Percentiles rank a stretch among this genome's conserved stretches.
These are phyloP conservation scores for Yponomeuta sedellus DNA, from an alignment of 2,888 invertebrate species.

Conservation along the genomic window DNA sequence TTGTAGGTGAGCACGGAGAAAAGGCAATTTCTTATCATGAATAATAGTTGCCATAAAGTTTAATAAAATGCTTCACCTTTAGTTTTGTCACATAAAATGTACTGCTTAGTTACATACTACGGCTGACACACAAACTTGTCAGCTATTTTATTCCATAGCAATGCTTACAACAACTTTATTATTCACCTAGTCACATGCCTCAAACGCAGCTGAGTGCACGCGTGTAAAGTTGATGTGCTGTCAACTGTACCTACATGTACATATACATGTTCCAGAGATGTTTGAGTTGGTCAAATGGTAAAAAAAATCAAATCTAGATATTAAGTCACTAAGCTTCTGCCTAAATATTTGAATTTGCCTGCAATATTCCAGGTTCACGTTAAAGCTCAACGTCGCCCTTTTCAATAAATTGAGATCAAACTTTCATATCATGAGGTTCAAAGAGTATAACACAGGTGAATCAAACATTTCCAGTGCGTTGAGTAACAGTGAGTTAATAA, in stretches of 20 bases:
- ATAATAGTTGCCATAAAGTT: not conserved
- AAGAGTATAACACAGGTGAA: not conserved
- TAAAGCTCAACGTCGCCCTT: not conserved
- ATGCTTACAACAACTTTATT: no score
- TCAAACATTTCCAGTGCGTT: not conserved
- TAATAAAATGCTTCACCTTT: not conserved
- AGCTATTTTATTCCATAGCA: no score
- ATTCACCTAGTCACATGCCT: no score
- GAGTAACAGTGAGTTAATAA: no score
- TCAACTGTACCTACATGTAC: no score
- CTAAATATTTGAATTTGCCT: slow-evolving; percentile 2
- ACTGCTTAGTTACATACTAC: not conserved
- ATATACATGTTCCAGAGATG: not conserved
- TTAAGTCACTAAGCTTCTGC: not conserved
- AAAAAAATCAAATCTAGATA: not conserved
- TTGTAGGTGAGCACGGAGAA: not conserved
- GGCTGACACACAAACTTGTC: no score
- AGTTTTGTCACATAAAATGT: not conserved
- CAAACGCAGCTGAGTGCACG: no score
- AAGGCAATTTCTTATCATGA: not conserved
- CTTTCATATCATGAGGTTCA: slow-evolving; percentile 1
- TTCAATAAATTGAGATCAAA: not conserved
- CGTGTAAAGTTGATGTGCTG: no score
- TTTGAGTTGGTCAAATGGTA: not conserved
- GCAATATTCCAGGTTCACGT: not conserved